Conservation (phyloP, 2,113 vertebrate species). For the Petrocephalus microphthalmus region DNA sequence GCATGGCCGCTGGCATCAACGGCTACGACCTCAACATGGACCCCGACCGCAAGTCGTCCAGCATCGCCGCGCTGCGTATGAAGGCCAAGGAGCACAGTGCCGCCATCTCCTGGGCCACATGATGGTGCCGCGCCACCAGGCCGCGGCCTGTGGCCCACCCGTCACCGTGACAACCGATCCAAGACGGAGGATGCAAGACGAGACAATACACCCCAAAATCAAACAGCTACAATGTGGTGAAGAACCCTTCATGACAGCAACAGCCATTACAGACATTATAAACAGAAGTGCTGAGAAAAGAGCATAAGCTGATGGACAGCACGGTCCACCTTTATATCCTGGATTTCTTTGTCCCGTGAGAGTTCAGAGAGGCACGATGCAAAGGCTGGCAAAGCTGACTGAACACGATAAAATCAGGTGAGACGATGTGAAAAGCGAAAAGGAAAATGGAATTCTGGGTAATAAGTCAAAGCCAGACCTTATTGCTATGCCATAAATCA, state of each 20-base stretch:
- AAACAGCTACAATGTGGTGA: background rate
- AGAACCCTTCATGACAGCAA: background rate
- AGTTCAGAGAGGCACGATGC: background rate
- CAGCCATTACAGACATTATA: background rate
- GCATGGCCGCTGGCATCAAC: slow-evolving; percentile 77
- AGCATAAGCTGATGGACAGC: background rate
- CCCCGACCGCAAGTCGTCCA: slow-evolving; percentile 91
- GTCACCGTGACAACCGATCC: background rate
- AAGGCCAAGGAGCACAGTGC: slow-evolving; percentile 97
- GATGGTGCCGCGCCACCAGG: slow-evolving; percentile 50
- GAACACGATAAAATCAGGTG: background rate
- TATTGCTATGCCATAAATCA: background rate
- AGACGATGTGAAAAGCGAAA: background rate
- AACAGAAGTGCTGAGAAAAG: background rate
- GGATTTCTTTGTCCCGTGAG: background rate
- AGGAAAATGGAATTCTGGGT: background rate
- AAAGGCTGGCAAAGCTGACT: background rate
- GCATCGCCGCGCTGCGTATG: slow-evolving; percentile 90
- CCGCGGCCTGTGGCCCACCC: background rate
- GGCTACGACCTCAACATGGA: slow-evolving; percentile 87
- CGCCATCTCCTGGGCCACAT: slow-evolving; percentile 94
- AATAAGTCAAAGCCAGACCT: background rate
- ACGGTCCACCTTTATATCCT: background rate
- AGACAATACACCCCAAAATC: background rate
- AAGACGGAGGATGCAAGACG: background rate